These are phyloP conservation scores for Drosophila novamexicana DNA, from an alignment of 1,140 invertebrate species.

Conservation along the genomic window DNA sequence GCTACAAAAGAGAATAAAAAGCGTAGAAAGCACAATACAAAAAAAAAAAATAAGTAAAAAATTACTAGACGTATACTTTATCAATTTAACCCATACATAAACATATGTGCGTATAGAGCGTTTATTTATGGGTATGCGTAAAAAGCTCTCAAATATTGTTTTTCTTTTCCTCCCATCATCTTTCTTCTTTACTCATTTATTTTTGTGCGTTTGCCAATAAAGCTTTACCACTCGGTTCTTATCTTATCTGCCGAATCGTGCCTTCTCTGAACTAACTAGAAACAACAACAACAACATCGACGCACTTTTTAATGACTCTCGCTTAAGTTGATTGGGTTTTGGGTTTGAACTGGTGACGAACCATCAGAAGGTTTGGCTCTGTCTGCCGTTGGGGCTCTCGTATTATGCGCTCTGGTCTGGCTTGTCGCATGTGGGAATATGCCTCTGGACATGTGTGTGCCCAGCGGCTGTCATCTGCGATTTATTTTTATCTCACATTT, in stretches of 20 bases:
- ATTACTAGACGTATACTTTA: slow-evolving; percentile 17
- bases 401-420: slow-evolving; percentile 22
- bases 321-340: slow-evolving; percentile 45
- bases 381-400: not conserved
- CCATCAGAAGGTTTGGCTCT: slow-evolving; percentile 1
- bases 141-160: not conserved
- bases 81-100: not conserved
- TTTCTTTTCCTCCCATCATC: not conserved
- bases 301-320: slow-evolving; percentile 51
- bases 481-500: slow-evolving; percentile 70
- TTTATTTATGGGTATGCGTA: slow-evolving; percentile 11
- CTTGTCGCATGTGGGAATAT: slow-evolving; percentile 33
- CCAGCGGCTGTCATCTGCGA: slow-evolving; percentile 58
- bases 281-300: slow-evolving; percentile 23
- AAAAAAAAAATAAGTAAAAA: slow-evolving; percentile 1
- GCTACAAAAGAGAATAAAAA: slow-evolving; percentile 7
- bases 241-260: slow-evolving; percentile 75
- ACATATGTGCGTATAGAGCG: slow-evolving; percentile 1
- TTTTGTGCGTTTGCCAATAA: slow-evolving; percentile 21
- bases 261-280: slow-evolving; percentile 59
- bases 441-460: slow-evolving; percentile 9
- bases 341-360: slow-evolving; percentile 28
- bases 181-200: slow-evolving; percentile 13
- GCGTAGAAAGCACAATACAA: slow-evolving; percentile 8
- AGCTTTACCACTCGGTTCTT: slow-evolving; percentile 45